phyloP scores from a whole-genome alignment of 2,888 invertebrate species.

The Dolomedes plantarius region DNA sequence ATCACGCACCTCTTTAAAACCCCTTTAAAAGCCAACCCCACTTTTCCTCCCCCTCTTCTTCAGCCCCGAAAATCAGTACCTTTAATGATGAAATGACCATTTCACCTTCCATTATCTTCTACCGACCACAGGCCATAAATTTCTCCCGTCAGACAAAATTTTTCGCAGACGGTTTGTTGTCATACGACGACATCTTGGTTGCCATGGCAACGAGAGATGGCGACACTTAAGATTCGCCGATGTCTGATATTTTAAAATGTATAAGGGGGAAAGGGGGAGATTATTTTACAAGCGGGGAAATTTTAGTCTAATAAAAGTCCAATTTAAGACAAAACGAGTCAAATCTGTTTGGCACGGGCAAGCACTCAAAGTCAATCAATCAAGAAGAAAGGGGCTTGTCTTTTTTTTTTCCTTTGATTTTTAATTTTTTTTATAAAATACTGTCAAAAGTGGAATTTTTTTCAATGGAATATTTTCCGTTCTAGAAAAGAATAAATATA shows the following conservation, averaged over 20 bases:
- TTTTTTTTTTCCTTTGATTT: background rate
- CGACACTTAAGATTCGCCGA: slow-evolving; percentile 17
- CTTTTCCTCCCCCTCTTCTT: no score
- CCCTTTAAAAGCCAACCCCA: slow-evolving; percentile 36
- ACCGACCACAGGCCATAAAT: slow-evolving; percentile 64
- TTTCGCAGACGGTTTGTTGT: slow-evolving; percentile 32
- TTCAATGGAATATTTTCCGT: background rate
- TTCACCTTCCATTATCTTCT: slow-evolving; percentile 59
- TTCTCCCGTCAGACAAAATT: slow-evolving; percentile 23
- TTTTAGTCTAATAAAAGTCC: slow-evolving; percentile 20
- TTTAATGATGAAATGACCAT: slow-evolving; percentile 64
- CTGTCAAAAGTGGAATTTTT: background rate
- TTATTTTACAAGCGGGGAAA: slow-evolving; percentile 19
- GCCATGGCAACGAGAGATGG: background rate
- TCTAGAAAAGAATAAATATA: background rate
- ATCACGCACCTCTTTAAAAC: slow-evolving; percentile 44
- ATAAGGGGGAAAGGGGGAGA: background rate
- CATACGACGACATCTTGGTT: slow-evolving; percentile 53
- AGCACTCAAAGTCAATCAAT: slow-evolving; percentile 15
- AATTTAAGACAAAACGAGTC: slow-evolving; percentile 24
- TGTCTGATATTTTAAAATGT: slow-evolving; percentile 22
- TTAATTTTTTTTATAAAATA: background rate
- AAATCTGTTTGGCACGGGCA: slow-evolving; percentile 17
- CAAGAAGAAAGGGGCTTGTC: background rate
- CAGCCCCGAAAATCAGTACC: background rate